A percentile compares a stretch with the other conserved stretches of the same genome.
phyloP scores from a whole-genome alignment of 2,888 invertebrate genomes.

The Drosophila nigricruria region DNA sequence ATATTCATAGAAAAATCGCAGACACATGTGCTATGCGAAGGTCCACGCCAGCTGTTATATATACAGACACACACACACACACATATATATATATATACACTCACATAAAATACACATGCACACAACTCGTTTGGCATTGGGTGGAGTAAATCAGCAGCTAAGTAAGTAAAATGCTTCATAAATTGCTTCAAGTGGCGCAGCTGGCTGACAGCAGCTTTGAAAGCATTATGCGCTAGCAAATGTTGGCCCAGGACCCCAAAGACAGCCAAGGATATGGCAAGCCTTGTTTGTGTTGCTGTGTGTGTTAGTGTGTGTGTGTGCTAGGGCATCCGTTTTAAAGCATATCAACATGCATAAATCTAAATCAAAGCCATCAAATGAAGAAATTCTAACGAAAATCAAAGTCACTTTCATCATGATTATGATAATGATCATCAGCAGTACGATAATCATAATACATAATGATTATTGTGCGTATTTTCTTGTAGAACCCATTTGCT shows the following conservation, averaged over 20 bases:
- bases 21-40: constrained; percentile 71
- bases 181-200: constrained; percentile 79
- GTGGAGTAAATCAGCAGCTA: constrained; percentile 77
- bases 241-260: constrained; percentile 59
- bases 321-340: constrained; percentile 59
- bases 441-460: constrained; percentile 31
- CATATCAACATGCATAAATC: constrained; percentile 69
- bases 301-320: constrained; percentile 28
- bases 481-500: constrained; percentile 34
- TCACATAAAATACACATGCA: constrained; percentile 12
- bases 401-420: constrained; percentile 60
- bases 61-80: constrained; percentile 17
- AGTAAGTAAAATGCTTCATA: constrained; percentile 81
- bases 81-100: constrained; percentile 7
- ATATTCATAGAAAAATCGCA: constrained; percentile 80
- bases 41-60: constrained; percentile 58
- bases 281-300: constrained; percentile 20
- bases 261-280: constrained; percentile 43
- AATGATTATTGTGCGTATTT: constrained; percentile 34
- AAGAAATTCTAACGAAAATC: constrained; percentile 70
- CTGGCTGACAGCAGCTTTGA: constrained; percentile 69
- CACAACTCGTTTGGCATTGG: constrained; percentile 35
- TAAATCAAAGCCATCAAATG: constrained; percentile 63
- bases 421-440: constrained; percentile 22
- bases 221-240: constrained; percentile 62